Evolutionary conservation across 2,113 vertebrate species (phyloP).

Genomic region (Delphinapterus leucas): DNA sequence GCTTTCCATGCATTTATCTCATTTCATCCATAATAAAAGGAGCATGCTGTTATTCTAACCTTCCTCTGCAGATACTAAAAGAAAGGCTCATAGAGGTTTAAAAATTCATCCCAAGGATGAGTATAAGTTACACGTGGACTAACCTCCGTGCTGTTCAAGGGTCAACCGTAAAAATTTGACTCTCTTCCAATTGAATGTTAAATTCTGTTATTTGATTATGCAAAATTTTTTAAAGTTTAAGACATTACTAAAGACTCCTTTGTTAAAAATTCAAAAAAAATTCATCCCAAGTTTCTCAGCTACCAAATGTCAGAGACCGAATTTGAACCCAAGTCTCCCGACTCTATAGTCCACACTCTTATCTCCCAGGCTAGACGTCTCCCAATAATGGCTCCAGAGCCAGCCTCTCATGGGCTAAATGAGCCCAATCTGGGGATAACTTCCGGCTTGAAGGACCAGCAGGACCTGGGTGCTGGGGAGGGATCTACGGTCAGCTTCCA

Average conservation of each 20-base stretch:
- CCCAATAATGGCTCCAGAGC: background rate
- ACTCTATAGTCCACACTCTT: background rate
- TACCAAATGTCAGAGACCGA: background rate
- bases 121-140: too few species aligned
- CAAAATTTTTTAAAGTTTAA: too few species aligned
- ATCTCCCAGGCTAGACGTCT: background rate
- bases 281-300: background rate
- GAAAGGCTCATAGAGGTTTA: background rate
- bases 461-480: slow-evolving; percentile 85
- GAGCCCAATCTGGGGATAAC: slow-evolving; percentile 34
- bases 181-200: too few species aligned
- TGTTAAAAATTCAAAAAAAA: background rate
- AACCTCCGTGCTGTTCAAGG: too few species aligned
- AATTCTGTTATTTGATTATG: too few species aligned
- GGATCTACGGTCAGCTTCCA: slow-evolving; percentile 90
- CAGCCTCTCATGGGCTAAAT: background rate
- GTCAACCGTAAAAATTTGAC: too few species aligned
- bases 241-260: too few species aligned
- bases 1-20: background rate
- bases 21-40: background rate
- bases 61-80: background rate
- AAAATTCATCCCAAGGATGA: too few species aligned
- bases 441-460: slow-evolving; percentile 89
- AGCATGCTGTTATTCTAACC: background rate
- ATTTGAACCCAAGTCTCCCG: background rate